Base-by-base conservation (phyloP, 2,113 vertebrate genomes). In the Prietella phreatophila region DNA sequence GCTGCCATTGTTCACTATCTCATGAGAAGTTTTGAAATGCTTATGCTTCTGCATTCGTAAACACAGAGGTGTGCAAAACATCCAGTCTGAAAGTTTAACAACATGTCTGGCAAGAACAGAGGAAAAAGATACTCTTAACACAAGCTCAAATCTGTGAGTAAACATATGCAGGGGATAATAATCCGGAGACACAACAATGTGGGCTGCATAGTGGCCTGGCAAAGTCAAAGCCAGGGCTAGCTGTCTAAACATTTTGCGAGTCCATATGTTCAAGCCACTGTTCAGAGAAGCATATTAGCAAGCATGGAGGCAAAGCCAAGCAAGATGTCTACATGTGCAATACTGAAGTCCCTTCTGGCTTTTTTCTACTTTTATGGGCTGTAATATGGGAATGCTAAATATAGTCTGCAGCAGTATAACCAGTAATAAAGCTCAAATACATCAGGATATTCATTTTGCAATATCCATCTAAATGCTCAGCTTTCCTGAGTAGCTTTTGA, bases 231-330 rank as follows among this genome's bases (percentile, higher is more conserved):
- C 56, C 73, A 86, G 79, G 27, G 58, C 25, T 39, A 61, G 55
- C 36, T 50, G 73, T 61, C 39, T 9, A 78, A 60, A 61, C 27
- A 36, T n/a, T 61, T 78, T 61, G 10, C 1, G 15, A 50, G 85
- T 27, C 85, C 85, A 79, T 56, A 86, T 71, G 85, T 20, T n/a
- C 67, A 61, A 78, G 71, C 39, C 73, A 20, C 55, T 47, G 58
- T 76, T 78, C 84, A 33, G 17, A 86, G 27, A 50, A 33, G 85
- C 58, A 79, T 63, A 50, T 79, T 50, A 50, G 27, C n/a, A 22
- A 39, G 42, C n/a, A 20, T 69, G 47, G 19, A 67, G 25, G 33
- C 25, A 30, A 42, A n/a, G 36, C 55, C 71, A 80, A 15, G 42
- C 75, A 53, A 78, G 56, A 73, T 75, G 8, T 71, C 33, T 42